A percentile compares a stretch with the other conserved stretches of the same genome.
phyloP scores from a whole-genome alignment of 2,113 vertebrate genomes.

The Rousettus leschenaultii region DNA sequence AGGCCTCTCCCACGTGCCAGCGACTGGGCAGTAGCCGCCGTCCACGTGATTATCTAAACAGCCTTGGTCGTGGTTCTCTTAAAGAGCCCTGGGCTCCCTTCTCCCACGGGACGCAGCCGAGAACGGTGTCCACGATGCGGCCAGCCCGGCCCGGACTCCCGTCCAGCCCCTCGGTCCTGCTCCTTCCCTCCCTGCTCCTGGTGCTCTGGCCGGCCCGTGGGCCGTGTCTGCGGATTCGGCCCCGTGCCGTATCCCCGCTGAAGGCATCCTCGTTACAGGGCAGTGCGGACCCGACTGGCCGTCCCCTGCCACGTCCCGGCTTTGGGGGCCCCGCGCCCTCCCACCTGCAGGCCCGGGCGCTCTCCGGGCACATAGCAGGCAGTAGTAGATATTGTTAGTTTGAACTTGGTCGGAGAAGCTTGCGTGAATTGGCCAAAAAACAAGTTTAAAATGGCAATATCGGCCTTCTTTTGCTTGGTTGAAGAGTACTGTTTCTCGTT shows the following conservation, averaged over 20 bases:
- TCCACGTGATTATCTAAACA: rapidly evolving
- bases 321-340: background rate
- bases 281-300: background rate
- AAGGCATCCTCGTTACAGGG: background rate
- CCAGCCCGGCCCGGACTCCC: background rate
- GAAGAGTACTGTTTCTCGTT: background rate
- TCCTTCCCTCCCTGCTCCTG: background rate
- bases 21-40: rapidly evolving
- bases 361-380: rapidly evolving
- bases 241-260: background rate
- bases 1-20: too few relatives aligned
- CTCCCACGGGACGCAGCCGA: background rate
- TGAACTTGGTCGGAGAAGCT: background rate
- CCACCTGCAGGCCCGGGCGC: rapidly evolving
- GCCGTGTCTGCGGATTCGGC: background rate
- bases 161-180: rapidly evolving
- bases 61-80: background rate
- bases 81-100: too few relatives aligned
- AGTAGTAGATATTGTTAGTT: rapidly evolving
- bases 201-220: rapidly evolving
- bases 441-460: background rate
- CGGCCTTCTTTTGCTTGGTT: background rate
- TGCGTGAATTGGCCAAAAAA: rapidly evolving
- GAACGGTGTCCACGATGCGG: rapidly evolving
- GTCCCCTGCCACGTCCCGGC: background rate